Conservation (phyloP, 2,113 vertebrate species). For the Cygnus buccinator region DNA sequence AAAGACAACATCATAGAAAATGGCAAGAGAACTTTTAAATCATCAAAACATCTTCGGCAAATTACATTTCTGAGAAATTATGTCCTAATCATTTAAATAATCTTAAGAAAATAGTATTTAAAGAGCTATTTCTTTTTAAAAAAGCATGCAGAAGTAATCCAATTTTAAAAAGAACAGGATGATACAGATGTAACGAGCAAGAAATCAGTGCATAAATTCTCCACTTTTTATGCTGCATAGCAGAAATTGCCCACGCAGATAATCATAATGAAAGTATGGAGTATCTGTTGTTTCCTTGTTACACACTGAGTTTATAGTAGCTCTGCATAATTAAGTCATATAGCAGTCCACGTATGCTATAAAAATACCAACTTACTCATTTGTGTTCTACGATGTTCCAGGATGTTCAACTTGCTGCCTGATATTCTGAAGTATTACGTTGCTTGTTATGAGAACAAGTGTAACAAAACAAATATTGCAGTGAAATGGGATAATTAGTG, state of each 20-base stretch:
- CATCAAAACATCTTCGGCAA: not conserved
- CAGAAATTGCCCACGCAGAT: not conserved
- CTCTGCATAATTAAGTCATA: not conserved
- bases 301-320: fast-evolving
- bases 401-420: not conserved
- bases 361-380: not conserved
- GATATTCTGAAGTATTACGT: not conserved
- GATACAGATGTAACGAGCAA: not conserved
- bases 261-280: not conserved
- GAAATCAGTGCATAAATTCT: not conserved
- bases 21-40: not conserved
- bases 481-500: not conserved
- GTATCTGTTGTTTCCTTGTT: not conserved
- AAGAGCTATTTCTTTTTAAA: not conserved
- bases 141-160: not conserved
- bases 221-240: not conserved
- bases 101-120: not conserved
- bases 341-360: not conserved
- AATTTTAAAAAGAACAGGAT: not conserved
- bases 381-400: not conserved
- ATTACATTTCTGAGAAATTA: not conserved
- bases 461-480: not conserved
- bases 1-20: not conserved
- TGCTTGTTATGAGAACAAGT: not conserved
- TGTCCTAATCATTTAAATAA: not conserved